Evolutionary conservation across 2,888 invertebrate species (phyloP), one percentile per base, ranked within the genome.

Genomic region (Salticus scenicus): DNA sequence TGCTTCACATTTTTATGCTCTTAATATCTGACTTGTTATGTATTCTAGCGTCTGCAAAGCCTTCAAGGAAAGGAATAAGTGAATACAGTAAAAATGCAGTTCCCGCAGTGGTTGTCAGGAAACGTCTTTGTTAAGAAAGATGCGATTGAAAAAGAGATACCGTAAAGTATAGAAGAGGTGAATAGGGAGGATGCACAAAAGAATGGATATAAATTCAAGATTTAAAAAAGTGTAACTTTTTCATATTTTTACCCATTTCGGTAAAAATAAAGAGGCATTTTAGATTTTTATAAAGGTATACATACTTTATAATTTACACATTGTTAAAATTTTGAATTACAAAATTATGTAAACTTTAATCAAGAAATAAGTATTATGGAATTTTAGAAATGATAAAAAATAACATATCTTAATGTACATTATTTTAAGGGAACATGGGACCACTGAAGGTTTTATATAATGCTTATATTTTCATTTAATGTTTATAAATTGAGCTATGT

Each of bases 61-160:
- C 8, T 57, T 24, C 57, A 7, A 57, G 17, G 47, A 24, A 57
- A 47, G 42, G 42, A 24, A 57, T 4, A 7, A 57, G 57, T 24
- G 24, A 57, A 12, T 57, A 57, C 24, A 57, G 20, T 57, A 57
- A 57, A 57, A 57, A 57, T 24, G 2, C 7, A 47, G 57, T 57
- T 57, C 24, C 57, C 57, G 20, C 57, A 24, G 57, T 24, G 24
- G 57, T 57, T 57, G 24, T 57, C 24, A 5, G 24, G 24, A 24
- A 24, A 57, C 24, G 24, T 57, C 24, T 57, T 57, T 57, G 20
- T 57, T 57, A 57, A 57, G 57, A 57, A 57, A 57, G 24, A 57
- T 57, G 20, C 20, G 57, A 57, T 57, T 57, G 57, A 24, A 57
- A 57, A 57, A 24, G 24, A 24, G 57, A 57, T 57, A 57, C 57